phyloP scores from a whole-genome alignment of 2,797 vertebrate species.

The Smutsia gigantea region DNA sequence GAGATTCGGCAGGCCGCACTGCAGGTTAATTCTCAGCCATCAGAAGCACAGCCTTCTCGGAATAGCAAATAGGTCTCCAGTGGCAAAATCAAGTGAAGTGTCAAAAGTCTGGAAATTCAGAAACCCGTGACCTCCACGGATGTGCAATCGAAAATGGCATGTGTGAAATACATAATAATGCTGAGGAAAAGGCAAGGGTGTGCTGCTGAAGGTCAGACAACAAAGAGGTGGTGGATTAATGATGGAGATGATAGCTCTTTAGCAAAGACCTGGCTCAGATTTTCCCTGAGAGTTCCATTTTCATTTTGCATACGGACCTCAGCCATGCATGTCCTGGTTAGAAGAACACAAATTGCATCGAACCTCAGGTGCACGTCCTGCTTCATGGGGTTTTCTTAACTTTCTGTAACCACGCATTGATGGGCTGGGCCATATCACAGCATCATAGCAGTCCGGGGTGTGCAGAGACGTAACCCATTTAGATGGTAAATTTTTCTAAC shows the following conservation, averaged over 20 bases:
- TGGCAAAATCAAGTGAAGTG: not conserved
- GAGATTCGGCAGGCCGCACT: not conserved
- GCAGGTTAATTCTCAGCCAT: not conserved
- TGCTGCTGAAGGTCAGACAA: not conserved
- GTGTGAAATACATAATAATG: not conserved
- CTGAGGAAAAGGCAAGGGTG: not conserved
- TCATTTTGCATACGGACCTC: not conserved
- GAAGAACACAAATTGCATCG: slow-evolving; percentile 1
- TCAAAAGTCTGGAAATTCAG: not conserved
- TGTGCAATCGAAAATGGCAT: not conserved
- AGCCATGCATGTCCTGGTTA: not conserved
- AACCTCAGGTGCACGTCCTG: not conserved
- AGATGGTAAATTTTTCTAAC: not conserved
- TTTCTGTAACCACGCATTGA: not conserved
- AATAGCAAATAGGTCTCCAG: not conserved
- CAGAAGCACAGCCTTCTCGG: rapidly evolving
- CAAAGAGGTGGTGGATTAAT: not conserved
- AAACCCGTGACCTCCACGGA: slow-evolving; percentile 3
- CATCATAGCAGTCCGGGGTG: rapidly evolving
- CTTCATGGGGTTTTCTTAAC: not conserved
- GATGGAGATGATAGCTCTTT: not conserved
- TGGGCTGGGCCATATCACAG: not conserved
- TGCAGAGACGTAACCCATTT: rapidly evolving
- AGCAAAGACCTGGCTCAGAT: not conserved
- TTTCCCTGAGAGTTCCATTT: not conserved